Conservation (phyloP, 2,797 vertebrate genomes). For the Macropus fuliginosus region DNA sequence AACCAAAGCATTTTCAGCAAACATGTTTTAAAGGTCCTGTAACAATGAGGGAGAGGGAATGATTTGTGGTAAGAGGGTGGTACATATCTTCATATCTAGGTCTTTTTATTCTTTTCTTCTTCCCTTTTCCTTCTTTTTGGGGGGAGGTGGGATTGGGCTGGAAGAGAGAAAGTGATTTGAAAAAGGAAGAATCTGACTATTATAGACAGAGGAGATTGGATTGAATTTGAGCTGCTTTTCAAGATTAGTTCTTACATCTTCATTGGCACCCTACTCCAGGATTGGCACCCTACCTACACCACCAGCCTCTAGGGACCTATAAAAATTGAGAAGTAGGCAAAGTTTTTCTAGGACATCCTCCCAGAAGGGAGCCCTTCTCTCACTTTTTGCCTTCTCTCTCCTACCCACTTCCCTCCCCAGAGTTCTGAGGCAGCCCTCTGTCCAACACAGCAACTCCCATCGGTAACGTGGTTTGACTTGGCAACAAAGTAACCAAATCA, state of each 20-base stretch:
- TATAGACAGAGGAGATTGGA: conserved; percentile 11
- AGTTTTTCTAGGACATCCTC: background rate
- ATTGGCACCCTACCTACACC: background rate
- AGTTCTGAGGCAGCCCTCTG: background rate
- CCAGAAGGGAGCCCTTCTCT: background rate
- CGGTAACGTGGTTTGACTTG: background rate
- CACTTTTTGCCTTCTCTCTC: conserved; percentile 12
- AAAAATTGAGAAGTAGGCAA: conserved; percentile 28
- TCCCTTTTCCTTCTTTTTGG: background rate
- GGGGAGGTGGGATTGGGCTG: background rate
- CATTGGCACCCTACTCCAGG: conserved; percentile 8
- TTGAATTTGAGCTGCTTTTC: conserved; percentile 8
- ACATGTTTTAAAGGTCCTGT: conserved; percentile 51
- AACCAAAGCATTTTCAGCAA: conserved; percentile 8
- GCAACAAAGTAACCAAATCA: background rate
- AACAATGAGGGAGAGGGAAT: background rate
- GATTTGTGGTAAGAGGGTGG: background rate
- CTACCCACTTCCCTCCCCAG: background rate
- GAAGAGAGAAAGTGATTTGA: background rate
- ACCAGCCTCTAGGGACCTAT: background rate
- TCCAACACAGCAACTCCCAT: background rate
- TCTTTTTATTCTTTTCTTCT: background rate
- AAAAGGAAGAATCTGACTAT: background rate
- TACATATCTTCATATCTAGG: background rate
- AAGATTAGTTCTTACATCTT: conserved; percentile 7